phyloP scores from a whole-genome alignment of 2,113 vertebrate genomes.

The Tragelaphus buxtoni region DNA sequence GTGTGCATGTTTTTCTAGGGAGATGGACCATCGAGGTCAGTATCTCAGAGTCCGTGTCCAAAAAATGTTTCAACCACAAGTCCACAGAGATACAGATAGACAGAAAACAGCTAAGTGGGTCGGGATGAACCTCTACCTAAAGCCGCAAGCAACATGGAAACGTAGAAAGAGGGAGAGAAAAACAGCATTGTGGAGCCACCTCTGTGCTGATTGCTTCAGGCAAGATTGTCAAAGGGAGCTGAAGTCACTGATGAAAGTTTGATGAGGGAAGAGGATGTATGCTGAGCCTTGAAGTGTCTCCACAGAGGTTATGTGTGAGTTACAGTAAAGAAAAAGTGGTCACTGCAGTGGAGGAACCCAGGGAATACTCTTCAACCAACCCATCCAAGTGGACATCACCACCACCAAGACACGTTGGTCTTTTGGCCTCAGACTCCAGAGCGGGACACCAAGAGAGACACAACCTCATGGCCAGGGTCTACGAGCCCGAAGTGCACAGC shows the following conservation, averaged over 20 bases:
- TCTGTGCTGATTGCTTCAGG: rapidly evolving
- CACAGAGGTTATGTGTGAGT: background rate
- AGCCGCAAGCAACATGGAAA: background rate
- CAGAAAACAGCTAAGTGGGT: too few species aligned
- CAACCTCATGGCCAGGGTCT: background rate
- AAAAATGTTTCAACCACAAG: background rate
- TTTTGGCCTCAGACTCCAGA: background rate
- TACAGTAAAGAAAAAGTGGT: background rate
- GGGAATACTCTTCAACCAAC: too few species aligned
- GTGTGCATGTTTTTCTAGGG: background rate
- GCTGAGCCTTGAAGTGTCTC: background rate
- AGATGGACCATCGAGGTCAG: rapidly evolving
- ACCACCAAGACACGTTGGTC: background rate
- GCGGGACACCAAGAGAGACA: rapidly evolving
- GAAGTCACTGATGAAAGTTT: background rate
- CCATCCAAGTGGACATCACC: background rate
- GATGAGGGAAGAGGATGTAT: background rate
- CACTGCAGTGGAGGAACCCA: rapidly evolving
- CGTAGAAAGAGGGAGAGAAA: background rate
- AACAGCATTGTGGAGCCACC: rapidly evolving
- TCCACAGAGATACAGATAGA: background rate
- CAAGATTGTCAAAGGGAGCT: background rate
- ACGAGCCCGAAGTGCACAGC: rapidly evolving
- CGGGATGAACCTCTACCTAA: background rate
- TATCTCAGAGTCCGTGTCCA: background rate